Conservation (phyloP, 1,140 invertebrate genomes). For the Drosophila rufa region DNA sequence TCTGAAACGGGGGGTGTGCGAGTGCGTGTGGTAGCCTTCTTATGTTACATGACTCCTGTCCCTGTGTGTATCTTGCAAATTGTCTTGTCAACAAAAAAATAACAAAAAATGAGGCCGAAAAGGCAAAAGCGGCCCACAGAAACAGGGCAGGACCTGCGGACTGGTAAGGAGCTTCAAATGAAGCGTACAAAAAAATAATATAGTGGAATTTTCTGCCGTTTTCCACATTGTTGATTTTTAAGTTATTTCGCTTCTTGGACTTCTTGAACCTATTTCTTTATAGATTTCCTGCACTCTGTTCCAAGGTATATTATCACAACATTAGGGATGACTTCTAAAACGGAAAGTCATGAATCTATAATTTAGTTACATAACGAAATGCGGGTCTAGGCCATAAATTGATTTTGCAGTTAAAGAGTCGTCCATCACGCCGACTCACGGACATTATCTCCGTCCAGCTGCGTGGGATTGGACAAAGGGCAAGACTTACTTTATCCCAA, state of each 20-base stretch:
- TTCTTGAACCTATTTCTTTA: not conserved
- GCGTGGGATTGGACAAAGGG: constrained; percentile 15
- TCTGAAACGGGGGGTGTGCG: constrained; percentile 3
- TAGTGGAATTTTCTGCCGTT: constrained; percentile 50
- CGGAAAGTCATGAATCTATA: constrained; percentile 38
- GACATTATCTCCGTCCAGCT: constrained; percentile 35
- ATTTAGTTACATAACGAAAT: constrained; percentile 38
- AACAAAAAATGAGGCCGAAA: constrained; percentile 5
- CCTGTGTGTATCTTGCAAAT: constrained; percentile 51
- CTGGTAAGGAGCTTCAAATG: constrained; percentile 52
- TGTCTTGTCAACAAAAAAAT: constrained; percentile 62
- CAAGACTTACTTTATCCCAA: constrained; percentile 18
- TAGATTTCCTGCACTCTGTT: constrained; percentile 4
- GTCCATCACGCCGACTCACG: constrained; percentile 40
- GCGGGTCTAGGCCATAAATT: constrained; percentile 21
- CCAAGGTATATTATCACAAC: constrained; percentile 7
- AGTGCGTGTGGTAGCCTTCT: constrained; percentile 3
- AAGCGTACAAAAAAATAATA: constrained; percentile 55
- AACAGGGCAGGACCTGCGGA: constrained; percentile 12
- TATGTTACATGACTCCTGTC: constrained; percentile 20
- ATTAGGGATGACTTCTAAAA: constrained; percentile 8
- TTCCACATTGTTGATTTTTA: constrained; percentile 47
- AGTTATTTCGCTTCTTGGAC: constrained; percentile 36
- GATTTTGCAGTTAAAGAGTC: constrained; percentile 37
- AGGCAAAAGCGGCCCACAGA: constrained; percentile 24